Base-by-base conservation (phyloP, 64 coral and sea anemone genomes). In the Montipora capricornis region DNA sequence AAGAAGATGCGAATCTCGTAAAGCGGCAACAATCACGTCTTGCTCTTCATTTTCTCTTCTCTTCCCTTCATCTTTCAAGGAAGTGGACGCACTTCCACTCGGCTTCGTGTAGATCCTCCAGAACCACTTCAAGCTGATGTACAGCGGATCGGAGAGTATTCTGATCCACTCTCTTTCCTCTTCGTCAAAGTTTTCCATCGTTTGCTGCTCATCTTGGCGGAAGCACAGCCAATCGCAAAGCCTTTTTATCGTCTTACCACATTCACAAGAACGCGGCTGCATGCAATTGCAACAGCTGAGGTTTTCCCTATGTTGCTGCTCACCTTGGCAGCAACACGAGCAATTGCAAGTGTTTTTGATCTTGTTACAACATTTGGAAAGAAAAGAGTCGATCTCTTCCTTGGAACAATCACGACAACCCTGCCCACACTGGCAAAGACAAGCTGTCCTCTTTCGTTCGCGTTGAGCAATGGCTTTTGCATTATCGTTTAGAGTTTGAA, bases 71-170 rank as follows among this genome's bases (percentile, higher is more conserved):
- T 57, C 53, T 57, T 57, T 57, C 52, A 10, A 10, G 60, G 60
- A 64, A 64, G 60, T 64, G 13, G 13, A 64, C 60, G 52, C 52
- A 7, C 22, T 2, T 71, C 59, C 53, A 10, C 53, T 57, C 0
- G 53, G 10, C 53, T 57, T 57, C 1, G 62, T 4, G 4, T 86
- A 47, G 67, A 68, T 86, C 47, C 64, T 86, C 62, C 82, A 52
- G 9, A 86, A 47, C 82, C 82, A 86, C 8, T 70, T 10, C 44
- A 86, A 49, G 45, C 82, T n/a, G 6, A 86, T 71, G 44, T 86
- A 86, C 44, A 86, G 47, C 47, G 82, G 82, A 19, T 70, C n/a
- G 46, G 82, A 86, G 8, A 86, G 82, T 50, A 86, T 86, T 4
- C 5, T 10, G 44, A 86, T 86, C 82, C 82, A 86, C 17, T 86